Conservation (phyloP, 2,797 vertebrate species). For the Acanthis flammea region DNA sequence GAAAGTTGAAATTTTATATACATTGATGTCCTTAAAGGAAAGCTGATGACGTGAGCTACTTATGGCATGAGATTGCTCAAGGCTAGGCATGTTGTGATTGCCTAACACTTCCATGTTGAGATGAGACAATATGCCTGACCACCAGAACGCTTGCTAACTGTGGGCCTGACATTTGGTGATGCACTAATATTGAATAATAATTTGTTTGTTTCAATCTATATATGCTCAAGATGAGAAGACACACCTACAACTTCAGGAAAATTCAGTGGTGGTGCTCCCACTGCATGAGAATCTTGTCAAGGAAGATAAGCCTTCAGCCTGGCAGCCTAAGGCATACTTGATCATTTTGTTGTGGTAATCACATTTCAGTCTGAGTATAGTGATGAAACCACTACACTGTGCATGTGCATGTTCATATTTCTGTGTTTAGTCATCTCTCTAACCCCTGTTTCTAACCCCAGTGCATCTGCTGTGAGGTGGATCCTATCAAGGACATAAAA, state of each 20-base stretch:
- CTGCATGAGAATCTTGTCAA: not conserved
- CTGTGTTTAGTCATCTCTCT: not conserved
- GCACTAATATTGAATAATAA: not conserved
- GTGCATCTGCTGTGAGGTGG: not conserved
- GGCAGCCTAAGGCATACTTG: not conserved
- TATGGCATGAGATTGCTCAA: not conserved
- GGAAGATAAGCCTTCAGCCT: not conserved
- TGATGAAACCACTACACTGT: not conserved
- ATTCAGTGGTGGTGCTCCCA: not conserved
- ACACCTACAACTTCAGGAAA: not conserved
- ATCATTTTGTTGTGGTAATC: not conserved
- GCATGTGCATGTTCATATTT: not conserved
- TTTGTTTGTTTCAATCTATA: not conserved
- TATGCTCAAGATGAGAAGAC: not conserved
- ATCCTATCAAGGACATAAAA: not conserved
- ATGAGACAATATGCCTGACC: not conserved
- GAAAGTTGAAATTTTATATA: not conserved
- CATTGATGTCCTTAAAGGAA: not conserved
- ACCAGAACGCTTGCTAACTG: not conserved
- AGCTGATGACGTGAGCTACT: not conserved
- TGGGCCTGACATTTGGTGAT: not conserved
- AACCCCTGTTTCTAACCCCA: not conserved
- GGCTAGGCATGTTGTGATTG: not conserved
- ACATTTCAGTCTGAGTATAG: not conserved
- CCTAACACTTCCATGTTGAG: not conserved